phyloP scores from a whole-genome alignment of 1,140 invertebrate genomes.

The Trichoplusia ni region DNA sequence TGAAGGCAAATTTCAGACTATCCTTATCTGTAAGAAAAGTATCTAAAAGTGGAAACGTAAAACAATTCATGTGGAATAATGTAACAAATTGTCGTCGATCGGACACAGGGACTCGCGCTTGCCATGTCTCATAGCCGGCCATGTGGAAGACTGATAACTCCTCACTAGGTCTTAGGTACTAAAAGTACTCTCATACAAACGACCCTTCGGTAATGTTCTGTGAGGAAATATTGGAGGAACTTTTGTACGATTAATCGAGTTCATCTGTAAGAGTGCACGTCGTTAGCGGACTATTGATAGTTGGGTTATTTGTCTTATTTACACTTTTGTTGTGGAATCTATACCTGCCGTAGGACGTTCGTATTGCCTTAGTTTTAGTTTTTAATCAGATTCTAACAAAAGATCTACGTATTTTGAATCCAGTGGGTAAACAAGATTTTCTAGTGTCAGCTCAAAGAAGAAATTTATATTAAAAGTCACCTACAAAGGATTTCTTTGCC shows the following conservation, averaged over 20 bases:
- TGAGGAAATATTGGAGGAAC: slow-evolving; percentile 20
- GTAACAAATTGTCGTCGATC: slow-evolving; percentile 21
- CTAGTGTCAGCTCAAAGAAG: no score
- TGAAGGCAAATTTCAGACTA: no score
- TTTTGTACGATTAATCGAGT: not conserved
- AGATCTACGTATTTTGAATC: no score
- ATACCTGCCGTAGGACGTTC: no score
- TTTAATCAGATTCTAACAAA: no score
- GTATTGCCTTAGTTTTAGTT: no score
- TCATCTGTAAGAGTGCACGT: not conserved
- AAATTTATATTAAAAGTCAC: no score
- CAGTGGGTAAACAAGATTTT: no score
- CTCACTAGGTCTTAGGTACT: slow-evolving; percentile 6
- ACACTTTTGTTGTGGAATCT: no score
- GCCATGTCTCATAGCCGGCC: slow-evolving; percentile 13
- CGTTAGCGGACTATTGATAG: not conserved
- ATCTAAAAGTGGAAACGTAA: slow-evolving; percentile 9
- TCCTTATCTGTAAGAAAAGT: slow-evolving; percentile 11
- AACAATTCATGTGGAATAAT: slow-evolving; percentile 18
- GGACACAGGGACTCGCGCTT: not conserved
- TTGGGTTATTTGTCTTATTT: not conserved
- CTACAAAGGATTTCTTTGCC: not conserved
- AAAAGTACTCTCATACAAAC: slow-evolving; percentile 3
- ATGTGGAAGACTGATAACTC: slow-evolving; percentile 27
- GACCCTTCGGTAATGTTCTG: slow-evolving; percentile 11